phyloP scores from a whole-genome alignment of 2,113 vertebrate species.

The Myxocyprinus asiaticus region DNA sequence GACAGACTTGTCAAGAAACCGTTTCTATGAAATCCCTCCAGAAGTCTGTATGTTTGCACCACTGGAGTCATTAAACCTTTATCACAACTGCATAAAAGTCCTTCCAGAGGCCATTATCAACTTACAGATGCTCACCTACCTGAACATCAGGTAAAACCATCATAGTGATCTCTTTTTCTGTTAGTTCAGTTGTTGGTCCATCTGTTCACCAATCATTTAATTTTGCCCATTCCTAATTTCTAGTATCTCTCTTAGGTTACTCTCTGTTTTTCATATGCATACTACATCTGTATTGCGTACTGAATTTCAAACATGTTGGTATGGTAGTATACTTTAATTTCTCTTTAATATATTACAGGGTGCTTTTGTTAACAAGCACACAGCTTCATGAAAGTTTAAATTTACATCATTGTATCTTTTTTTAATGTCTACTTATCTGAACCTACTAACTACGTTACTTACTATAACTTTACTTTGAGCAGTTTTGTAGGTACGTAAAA shows the following conservation, averaged over 20 bases:
- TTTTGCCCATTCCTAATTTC: no score
- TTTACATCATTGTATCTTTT: neutral
- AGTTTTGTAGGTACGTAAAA: neutral
- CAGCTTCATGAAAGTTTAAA: neutral
- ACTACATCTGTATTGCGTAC: no score
- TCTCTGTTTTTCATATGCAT: no score
- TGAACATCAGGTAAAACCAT: constrained; percentile 88
- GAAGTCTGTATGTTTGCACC: constrained; percentile 95
- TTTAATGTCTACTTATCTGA: no score
- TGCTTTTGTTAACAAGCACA: neutral
- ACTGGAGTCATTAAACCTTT: constrained; percentile 93
- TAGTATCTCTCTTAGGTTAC: no score
- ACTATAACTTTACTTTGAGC: no score
- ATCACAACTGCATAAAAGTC: constrained; percentile 97
- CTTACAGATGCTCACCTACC: constrained; percentile 95
- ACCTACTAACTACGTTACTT: no score
- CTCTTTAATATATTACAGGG: neutral
- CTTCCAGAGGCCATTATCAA: constrained; percentile 97
- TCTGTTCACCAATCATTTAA: no score
- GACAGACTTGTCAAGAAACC: constrained; percentile 96
- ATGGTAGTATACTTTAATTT: neutral
- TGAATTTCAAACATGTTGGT: neutral
- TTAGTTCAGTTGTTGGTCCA: no score
- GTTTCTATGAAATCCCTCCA: constrained; percentile 91
- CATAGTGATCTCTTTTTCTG: neutral